Conservation (phyloP, 2,113 vertebrate species). For the Zosterops japonicus region DNA sequence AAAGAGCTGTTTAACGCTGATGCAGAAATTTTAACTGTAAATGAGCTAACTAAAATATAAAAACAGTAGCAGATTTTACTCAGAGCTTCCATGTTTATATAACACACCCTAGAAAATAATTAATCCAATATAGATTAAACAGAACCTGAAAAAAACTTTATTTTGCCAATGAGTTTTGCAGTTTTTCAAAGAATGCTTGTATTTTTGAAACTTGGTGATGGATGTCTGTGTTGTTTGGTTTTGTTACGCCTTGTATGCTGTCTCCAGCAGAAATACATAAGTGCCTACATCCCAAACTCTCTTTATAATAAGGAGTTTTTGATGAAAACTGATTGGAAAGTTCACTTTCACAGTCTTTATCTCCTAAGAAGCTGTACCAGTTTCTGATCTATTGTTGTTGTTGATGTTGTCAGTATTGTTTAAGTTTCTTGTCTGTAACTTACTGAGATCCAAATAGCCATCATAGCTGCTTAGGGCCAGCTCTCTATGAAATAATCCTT, state of each 20-base stretch:
- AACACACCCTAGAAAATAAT: neutral
- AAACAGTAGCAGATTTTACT: neutral
- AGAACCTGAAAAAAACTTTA: neutral
- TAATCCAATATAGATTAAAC: neutral
- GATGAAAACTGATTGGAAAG: neutral
- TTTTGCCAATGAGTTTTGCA: neutral
- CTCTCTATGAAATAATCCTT: neutral
- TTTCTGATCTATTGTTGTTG: neutral
- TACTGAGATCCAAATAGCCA: neutral
- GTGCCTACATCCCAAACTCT: neutral
- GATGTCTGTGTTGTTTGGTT: neutral
- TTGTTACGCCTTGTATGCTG: neutral
- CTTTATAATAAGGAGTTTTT: neutral
- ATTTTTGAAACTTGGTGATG: neutral
- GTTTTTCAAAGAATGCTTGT: rapidly evolving
- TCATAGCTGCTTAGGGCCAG: neutral
- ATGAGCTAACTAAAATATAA: neutral
- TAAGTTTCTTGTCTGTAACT: neutral
- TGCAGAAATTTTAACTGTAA: neutral
- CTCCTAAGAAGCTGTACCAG: neutral
- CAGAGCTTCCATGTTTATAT: neutral
- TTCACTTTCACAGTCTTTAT: neutral
- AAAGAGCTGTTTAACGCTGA: neutral
- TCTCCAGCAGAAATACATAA: neutral
- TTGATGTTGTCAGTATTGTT: neutral